These are phyloP conservation scores for Petrocephalus zakoni DNA, from an alignment of 2,113 vertebrate species.

Conservation along the genomic window DNA sequence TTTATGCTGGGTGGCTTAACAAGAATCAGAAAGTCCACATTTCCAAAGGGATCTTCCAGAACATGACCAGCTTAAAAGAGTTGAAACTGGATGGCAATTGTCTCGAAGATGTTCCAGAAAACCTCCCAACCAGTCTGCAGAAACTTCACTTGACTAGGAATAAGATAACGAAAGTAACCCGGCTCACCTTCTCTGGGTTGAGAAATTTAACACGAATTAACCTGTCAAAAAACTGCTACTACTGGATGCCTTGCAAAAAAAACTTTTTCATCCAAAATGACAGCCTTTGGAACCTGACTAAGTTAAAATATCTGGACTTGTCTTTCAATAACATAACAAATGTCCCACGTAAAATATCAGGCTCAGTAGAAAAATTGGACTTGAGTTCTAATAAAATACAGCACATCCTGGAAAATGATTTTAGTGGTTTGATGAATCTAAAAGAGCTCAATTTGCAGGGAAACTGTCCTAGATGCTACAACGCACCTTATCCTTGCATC, in stretches of 20 bases:
- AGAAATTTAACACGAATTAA: conserved; percentile 33
- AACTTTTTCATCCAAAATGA: not conserved
- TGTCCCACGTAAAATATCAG: conserved; percentile 43
- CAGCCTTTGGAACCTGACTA: conserved; percentile 40
- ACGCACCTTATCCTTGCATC: conserved; percentile 51
- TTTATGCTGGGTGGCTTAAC: conserved; percentile 49
- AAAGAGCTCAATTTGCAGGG: conserved; percentile 49
- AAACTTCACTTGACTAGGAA: conserved; percentile 36
- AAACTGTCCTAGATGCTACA: conserved; percentile 69
- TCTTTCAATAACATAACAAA: conserved; percentile 52
- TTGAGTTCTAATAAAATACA: conserved; percentile 52
- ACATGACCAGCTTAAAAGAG: conserved; percentile 48
- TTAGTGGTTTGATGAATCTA: conserved; percentile 41
- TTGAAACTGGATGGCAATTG: conserved; percentile 37
- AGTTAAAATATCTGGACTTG: conserved; percentile 37
- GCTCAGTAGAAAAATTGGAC: conserved; percentile 30
- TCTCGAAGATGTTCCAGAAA: conserved; percentile 36
- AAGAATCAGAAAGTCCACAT: not conserved
- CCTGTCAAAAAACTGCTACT: conserved; percentile 52
- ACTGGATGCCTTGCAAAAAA: conserved; percentile 39
- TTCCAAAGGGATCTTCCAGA: conserved; percentile 39
- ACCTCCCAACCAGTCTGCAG: conserved; percentile 43
- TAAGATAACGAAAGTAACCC: conserved; percentile 40
- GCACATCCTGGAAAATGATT: conserved; percentile 45
- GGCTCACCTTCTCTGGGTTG: conserved; percentile 31